Percentiles rank a stretch among this genome's conserved stretches.
phyloP scores from a whole-genome alignment of 2,113 vertebrate genomes.

The Ammodytes dubius region DNA sequence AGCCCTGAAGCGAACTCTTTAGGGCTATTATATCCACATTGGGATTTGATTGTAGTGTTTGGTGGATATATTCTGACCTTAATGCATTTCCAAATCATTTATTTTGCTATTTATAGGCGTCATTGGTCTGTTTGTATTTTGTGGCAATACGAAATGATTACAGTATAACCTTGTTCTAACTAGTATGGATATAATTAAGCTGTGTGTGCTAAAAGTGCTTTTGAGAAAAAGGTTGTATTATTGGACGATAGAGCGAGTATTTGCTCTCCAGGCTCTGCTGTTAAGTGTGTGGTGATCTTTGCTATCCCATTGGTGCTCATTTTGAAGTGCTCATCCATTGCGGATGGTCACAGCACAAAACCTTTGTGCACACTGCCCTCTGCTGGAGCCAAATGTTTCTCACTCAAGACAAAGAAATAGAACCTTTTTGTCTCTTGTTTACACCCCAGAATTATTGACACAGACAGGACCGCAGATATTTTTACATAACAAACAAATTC shows the following conservation, averaged over 20 bases:
- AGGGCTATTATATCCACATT: neutral
- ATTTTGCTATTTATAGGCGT: neutral
- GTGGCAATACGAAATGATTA: neutral
- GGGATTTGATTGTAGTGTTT: neutral
- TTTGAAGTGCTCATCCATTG: neutral
- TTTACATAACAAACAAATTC: neutral
- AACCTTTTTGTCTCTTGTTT: neutral
- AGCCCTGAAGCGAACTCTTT: slow-evolving; percentile 24
- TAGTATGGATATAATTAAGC: neutral
- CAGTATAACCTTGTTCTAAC: neutral
- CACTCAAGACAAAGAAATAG: slow-evolving; percentile 11
- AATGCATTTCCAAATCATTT: neutral
- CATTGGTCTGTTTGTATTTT: neutral
- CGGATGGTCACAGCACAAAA: slow-evolving; percentile 5
- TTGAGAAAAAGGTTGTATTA: slow-evolving; percentile 17
- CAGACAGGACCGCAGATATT: neutral
- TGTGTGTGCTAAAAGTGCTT: neutral
- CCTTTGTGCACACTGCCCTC: slow-evolving; percentile 75
- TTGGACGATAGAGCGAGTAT: neutral
- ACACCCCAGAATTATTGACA: neutral
- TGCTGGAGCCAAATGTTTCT: slow-evolving; percentile 63
- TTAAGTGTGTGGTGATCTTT: neutral
- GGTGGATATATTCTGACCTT: neutral
- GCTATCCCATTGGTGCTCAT: neutral
- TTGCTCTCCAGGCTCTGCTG: neutral